Base-by-base conservation (phyloP, 2,113 vertebrate species). In the Bubalus kerabau region DNA sequence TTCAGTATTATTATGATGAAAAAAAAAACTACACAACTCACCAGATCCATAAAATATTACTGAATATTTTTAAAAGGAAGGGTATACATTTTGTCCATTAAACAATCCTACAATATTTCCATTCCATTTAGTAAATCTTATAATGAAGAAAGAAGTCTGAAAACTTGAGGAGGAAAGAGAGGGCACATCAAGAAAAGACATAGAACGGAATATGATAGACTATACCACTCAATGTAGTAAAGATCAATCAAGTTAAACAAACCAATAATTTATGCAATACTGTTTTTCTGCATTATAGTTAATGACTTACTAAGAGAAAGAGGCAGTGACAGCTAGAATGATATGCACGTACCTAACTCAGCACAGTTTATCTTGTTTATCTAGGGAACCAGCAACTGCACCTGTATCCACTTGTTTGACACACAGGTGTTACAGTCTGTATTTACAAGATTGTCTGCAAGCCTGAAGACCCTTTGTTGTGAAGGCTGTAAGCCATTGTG, bases 371-470 rank as follows among this genome's bases (percentile, higher is more conserved):
- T 64, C n/a, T 48, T 83, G 0, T 80, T 80, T 91, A 40, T 90
- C 50, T n/a, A 67, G 93, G 15, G 46, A 83, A 90, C 26, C 0
- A n/a, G 48, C 3, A 28, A 54, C 21, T 26, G 23, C 94, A 60
- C 30, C 90, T 97, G 16, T 80, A 74, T 56, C 1, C 67, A 81
- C 15, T 86, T 96, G 52, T 82, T 84, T 97, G 93, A 92, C 56
- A 93, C 52, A 92, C 74, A 97, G 96, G 87, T 98, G 40, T 64
- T 98, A 94, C 36, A 93, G 60, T 81, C 21, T 67, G 23, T 36
- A 62, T 96, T 97, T 97, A 90, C 15, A 96, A 91, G 67, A 50
- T 15, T 67, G n/a, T 84, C 89, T 93, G 71, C 52, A 95, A 98
- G 40, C 10, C 54, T 21, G 6, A 95, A 91, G 90, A 91, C 10